Base-by-base conservation (phyloP, 2,888 invertebrate species). In the Papilio elwesi region DNA sequence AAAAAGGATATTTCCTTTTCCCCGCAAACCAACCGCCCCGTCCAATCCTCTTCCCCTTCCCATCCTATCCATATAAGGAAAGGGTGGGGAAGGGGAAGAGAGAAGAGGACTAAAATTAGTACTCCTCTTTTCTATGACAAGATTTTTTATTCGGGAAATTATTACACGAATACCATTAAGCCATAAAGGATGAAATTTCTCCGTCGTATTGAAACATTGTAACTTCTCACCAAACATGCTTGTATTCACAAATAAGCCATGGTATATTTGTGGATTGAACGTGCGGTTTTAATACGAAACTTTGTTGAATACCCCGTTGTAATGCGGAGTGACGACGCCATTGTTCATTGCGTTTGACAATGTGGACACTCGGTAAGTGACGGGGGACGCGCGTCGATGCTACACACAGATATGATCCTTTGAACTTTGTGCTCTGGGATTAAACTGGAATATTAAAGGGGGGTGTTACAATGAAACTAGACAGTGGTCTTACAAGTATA, bases 291-390 rank as follows among this genome's bases (percentile, higher is more conserved):
- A 8, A 59, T 53, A 59, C 16, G 43, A 38, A 62, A 47, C 63
- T 68, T 55, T 38, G 72, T 68, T 72, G 68, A 68, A 68, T 63
- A 67, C 63, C 2, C 15, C 63, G 52, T 48, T 62, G 49, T 64
- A 72, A 65, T 13, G n/a, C 48, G 47, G 51, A 62, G 68, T 47
- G 47, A 67, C 62, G 15, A 13, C 59, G 51, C 38, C 68, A 72
- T 53, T 59, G 67, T 59, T 68, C 63, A 62, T 62, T 62, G 68
- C 51, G 59, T 68, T 68, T 38, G 67, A 72, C 68, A 68, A 72
- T 72, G 68, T 52, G 59, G 68, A 68, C 72, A 52, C 63, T 7
- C 7, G 48, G 72, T 51, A 48, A 52, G 51, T 52, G 67, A 63
- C 55, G 62, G 66, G 66, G 64, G 68, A 55, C 68, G 36, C 15